Base-by-base conservation (phyloP, 2,113 vertebrate genomes). In the Symphodus melops region DNA sequence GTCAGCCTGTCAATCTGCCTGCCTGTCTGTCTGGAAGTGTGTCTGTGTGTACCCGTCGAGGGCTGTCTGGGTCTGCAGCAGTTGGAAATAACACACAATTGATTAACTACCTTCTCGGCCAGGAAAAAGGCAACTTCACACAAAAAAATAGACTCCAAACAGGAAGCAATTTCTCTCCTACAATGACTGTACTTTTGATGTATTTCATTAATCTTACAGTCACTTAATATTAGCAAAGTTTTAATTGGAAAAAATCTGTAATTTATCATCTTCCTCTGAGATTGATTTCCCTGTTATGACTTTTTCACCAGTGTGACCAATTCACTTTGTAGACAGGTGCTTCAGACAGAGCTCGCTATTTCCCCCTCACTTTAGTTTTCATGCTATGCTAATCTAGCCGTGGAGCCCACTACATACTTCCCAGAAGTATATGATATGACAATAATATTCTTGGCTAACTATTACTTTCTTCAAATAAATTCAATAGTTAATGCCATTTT, bases 41-140 rank as follows among this genome's bases (percentile, higher is more conserved):
- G 56, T 52, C 48, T 37, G 3, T 44, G 63, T 82, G 75, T 72
- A 55, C 60, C 33, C 21, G 57, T 71, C 68, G 56, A 58, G 56
- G 59, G 85, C 68, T 63, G 69, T 61, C 70, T 73, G 55, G 55
- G 68, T 80, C 79, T 54, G 69, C 80, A 85, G 76, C 86, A 75
- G 71, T 87, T 85, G 82, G 80, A 81, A 79, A 86, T 86, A 79
- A 82, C 86, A 83, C 72, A 62, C 75, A 86, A 84, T 81, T 85
- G 88, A 90, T 88, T 80, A 88, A 75, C 73, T 91, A 92, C 83
- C 86, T 88, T 81, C 81, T 87, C 53, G 37, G 69, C 73, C 54
- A 65, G 59, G 72, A 84, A 82, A 48, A 78, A 19, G 28, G 71
- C 64, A 69, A 72, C 42, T 77, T 84, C 66, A 54, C 70, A 28